A percentile compares a stretch with the other conserved stretches of the same genome.
Evolutionary conservation across 2,888 invertebrate species (phyloP).

Genomic region (Pegoplata infirma): DNA sequence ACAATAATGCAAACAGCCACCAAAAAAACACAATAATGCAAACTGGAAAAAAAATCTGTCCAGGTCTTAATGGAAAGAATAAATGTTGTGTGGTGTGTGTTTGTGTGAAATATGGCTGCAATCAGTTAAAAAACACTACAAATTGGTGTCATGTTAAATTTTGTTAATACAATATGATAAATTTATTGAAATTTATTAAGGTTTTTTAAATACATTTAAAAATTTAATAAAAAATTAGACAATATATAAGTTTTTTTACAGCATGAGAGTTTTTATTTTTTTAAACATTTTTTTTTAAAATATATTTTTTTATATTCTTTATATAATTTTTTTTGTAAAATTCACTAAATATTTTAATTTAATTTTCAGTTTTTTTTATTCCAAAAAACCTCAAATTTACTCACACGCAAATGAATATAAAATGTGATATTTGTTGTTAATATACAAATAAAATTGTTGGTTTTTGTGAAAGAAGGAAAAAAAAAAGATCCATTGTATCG

Average conservation of each 20-base stretch:
- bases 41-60: too few relatives aligned
- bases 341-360: background rate
- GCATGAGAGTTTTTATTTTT: background rate
- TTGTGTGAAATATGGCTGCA: slow-evolving; percentile 51
- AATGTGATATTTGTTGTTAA: slow-evolving; percentile 3
- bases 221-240: background rate
- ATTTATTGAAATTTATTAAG: background rate
- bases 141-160: slow-evolving; percentile 58
- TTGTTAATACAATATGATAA: slow-evolving; percentile 8
- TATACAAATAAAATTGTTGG: background rate
- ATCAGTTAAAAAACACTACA: slow-evolving; percentile 52
- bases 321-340: background rate
- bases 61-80: slow-evolving; percentile 4
- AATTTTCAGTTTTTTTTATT: background rate
- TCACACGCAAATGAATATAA: background rate
- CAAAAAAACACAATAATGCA: background rate
- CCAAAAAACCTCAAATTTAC: slow-evolving; percentile 6
- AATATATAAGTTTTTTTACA: background rate
- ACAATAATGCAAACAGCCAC: slow-evolving; percentile 21
- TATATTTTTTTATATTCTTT: background rate
- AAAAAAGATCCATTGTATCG: slow-evolving; percentile 17
- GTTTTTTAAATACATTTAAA: background rate
- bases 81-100: slow-evolving; percentile 9
- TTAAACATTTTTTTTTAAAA: background rate
- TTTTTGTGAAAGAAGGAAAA: background rate